A percentile compares a stretch with the other conserved stretches of the same genome.
Conservation (phyloP, 1,140 invertebrate genomes). For the Macrosteles quadrilineatus region DNA sequence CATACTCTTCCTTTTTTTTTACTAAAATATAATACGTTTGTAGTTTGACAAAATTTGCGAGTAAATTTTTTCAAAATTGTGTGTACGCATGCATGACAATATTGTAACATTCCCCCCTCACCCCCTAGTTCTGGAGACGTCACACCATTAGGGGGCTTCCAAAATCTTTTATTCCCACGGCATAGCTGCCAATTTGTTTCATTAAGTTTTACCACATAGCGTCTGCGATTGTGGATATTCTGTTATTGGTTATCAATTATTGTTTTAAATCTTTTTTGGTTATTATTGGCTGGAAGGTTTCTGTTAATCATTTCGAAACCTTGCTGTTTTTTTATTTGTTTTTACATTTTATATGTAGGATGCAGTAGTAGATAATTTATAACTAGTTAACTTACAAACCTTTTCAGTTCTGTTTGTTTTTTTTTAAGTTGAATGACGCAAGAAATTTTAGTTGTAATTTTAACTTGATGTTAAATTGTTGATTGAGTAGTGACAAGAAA, state of each 20-base stretch:
- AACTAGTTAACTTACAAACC: constrained; percentile 35
- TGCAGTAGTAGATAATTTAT: constrained; percentile 42
- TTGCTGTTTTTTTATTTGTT: constrained; percentile 39
- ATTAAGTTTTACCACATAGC: constrained; percentile 29
- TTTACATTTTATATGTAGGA: constrained; percentile 42
- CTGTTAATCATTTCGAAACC: constrained; percentile 41
- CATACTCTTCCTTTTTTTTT: constrained; percentile 22
- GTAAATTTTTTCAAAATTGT: constrained; percentile 23
- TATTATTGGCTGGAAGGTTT: constrained; percentile 41
- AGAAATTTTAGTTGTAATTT: constrained; percentile 39
- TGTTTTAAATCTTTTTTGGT: constrained; percentile 44
- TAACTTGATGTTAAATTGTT: constrained; percentile 31
- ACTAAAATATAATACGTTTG: constrained; percentile 14
- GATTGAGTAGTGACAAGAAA: background rate
- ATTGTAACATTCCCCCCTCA: constrained; percentile 38
- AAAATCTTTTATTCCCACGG: constrained; percentile 7
- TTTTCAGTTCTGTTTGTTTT: constrained; percentile 34
- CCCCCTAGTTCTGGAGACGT: constrained; percentile 55
- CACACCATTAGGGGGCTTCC: constrained; percentile 53
- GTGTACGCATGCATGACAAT: constrained; percentile 18
- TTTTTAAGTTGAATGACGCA: constrained; percentile 41
- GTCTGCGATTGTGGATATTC: constrained; percentile 11
- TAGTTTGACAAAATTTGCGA: constrained; percentile 25
- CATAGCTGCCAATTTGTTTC: constrained; percentile 32
- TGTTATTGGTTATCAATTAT: constrained; percentile 41